A percentile compares a stretch with the other conserved stretches of the same genome.
phyloP scores from a whole-genome alignment of 2,113 vertebrate species.

The Hippocampus guttulatus region DNA sequence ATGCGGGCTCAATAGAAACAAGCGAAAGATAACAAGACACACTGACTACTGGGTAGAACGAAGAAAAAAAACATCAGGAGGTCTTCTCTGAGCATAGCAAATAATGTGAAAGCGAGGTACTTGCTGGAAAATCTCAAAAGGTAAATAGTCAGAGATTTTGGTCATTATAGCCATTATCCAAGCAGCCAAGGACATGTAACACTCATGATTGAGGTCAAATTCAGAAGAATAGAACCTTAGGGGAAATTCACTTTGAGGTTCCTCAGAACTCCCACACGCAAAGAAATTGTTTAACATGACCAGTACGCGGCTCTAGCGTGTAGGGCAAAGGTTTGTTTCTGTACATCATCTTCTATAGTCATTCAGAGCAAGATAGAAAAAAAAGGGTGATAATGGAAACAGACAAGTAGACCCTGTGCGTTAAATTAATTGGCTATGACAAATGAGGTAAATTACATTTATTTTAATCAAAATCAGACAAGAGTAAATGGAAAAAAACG shows the following conservation, averaged over 20 bases:
- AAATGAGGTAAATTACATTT: neutral
- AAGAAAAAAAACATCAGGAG: slow-evolving; percentile 13
- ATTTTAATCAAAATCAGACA: neutral
- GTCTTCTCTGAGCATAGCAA: slow-evolving; percentile 1
- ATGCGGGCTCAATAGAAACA: slow-evolving; percentile 21
- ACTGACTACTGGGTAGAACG: slow-evolving; percentile 30
- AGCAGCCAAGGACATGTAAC: neutral
- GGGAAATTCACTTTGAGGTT: neutral
- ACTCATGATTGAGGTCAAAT: neutral
- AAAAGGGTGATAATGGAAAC: too few relatives aligned
- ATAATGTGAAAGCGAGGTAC: neutral
- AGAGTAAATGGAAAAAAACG: neutral
- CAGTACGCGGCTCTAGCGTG: neutral
- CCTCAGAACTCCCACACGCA: neutral
- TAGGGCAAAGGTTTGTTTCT: neutral
- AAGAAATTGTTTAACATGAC: neutral
- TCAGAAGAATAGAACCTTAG: neutral
- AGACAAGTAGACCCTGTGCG: too few relatives aligned
- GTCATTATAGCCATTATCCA: too few relatives aligned
- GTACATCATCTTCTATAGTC: neutral
- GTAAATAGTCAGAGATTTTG: neutral
- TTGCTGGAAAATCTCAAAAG: neutral
- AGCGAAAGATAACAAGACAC: slow-evolving; percentile 24
- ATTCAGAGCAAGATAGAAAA: neutral
- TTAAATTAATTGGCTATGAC: neutral